Evolutionary conservation across 2,797 vertebrate genomes (phyloP), one percentile per base, ranked within the genome.

Genomic region (Crocodylus rhombifer): DNA sequence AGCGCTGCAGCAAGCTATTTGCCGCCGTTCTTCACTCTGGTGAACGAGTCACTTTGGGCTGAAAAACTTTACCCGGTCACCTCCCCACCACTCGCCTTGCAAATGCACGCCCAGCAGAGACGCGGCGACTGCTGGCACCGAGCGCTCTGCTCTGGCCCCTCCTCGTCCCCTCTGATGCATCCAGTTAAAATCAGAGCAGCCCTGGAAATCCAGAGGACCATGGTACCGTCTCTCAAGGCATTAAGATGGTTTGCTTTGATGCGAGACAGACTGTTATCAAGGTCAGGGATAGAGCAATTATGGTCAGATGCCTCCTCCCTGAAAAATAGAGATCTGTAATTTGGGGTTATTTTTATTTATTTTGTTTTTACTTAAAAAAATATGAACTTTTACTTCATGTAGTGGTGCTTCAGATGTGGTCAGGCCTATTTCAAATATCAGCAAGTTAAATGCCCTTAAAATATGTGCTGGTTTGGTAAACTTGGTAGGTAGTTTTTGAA

Each of bases 261-360:
- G 20, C 33, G 33, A 33, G 20, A 23, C 4, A 28, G 62, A 17
- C 7, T 1, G 0, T 21, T 42, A 42, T 14, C 0, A 5, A 56
- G 42, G 57, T 30, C 77, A 83, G 30, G 14, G 14, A 51, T 6
- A 2, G 21, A 11, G 25, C 4, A 16, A 1, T n/a, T 83, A 9
- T 0, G 2, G 56, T 8, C 20, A 56, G 57, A 26, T 4, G 4
- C 63, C 30, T 3, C 30, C 14, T 21, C 83, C 58, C 57, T 6
- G 2, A 17, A 15, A 58, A 67, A 36, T 14, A 16, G 17, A 18
- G 33, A 65, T 13, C 25, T 17, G 21, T 21, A 14, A 7, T 9
- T 57, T 15, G 14, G n/a, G 28, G 33, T 6, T 12, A 8, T 11
- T 4, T 82, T 79, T n/a, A 67, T 71, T 20, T 36, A 21, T 60